Evolutionary conservation across 2,888 invertebrate species (phyloP).

Genomic region (Nemapogon koenigi): DNA sequence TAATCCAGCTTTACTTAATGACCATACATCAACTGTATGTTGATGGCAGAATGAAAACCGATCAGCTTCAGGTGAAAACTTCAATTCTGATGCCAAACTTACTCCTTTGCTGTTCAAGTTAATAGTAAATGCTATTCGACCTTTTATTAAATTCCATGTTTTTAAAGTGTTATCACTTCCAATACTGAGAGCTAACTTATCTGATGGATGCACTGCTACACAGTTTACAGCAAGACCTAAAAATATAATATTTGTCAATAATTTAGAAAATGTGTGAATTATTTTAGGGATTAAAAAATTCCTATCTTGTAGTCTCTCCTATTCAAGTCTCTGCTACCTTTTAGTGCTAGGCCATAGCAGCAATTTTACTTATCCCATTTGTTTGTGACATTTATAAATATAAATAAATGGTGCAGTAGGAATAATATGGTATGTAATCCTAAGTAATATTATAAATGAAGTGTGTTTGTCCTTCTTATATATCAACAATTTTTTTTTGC

Average conservation of each 20-base stretch:
- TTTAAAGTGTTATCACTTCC: constrained; percentile 83
- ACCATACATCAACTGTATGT: constrained; percentile 80
- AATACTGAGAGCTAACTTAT: constrained; percentile 86
- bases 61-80: constrained; percentile 80
- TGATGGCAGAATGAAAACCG: constrained; percentile 79
- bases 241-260: constrained; percentile 16
- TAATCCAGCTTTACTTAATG: constrained; percentile 77
- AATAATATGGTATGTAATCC: too few species aligned
- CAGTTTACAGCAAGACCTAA: constrained; percentile 71
- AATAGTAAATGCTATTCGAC: constrained; percentile 88
- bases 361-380: too few species aligned
- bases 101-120: constrained; percentile 77
- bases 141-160: constrained; percentile 95
- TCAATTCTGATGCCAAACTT: constrained; percentile 52
- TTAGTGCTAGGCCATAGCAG: too few species aligned
- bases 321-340: too few species aligned
- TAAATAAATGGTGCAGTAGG: too few species aligned
- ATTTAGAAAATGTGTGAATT: too few species aligned
- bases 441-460: too few species aligned
- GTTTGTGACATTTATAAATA: too few species aligned
- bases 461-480: too few species aligned
- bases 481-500: too few species aligned
- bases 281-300: too few species aligned
- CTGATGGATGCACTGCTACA: constrained; percentile 86
- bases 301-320: too few species aligned